Evolutionary conservation across 2,113 vertebrate species (phyloP), one percentile per base, ranked within the genome.

Genomic region (Tragelaphus scriptus): DNA sequence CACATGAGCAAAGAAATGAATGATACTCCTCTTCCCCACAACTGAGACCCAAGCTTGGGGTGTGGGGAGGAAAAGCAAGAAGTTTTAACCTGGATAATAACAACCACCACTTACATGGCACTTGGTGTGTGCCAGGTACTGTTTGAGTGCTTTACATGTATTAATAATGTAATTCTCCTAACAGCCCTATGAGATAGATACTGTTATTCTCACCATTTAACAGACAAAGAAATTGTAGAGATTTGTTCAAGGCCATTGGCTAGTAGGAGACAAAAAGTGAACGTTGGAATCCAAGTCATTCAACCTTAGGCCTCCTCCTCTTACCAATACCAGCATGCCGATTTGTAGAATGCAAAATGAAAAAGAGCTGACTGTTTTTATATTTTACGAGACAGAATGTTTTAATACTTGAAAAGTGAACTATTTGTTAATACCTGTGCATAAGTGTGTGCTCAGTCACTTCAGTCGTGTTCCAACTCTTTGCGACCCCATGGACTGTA

Each of bases 101-200:
- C 9, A 85, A 14, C 6, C 65, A 85, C 12, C 36, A 49, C 3
- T 25, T 32, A 56, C 8, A 5, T 44, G 44, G 21, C 79, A 85
- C 16, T 30, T 55, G 9, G 11, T 6, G 0, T 15, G 26, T 32
- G 2, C 55, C 28, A 63, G 47, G 25, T 28, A n/a, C 11, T 47
- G 11, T n/a, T 68, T 56, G 65, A 91, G 58, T 56, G 23, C 30
- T 93, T 89, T 55, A 16, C 16, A 16, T 84, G 2, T 75, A 19
- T 82, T 47, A 95, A 87, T 77, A 75, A 49, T 68, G 30, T 65
- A 49, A 58, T 68, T 87, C 58, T 65, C 58, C 5, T 51, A 87
- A 40, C 5, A 92, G 13, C 25, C 26, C 51, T 23, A n/a, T 89
- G 47, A 53, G 19, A 77, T 47, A 55, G 61, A 65, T 68, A 88